phyloP scores from a whole-genome alignment of 2,113 vertebrate genomes.

The Gopherus flavomarginatus region DNA sequence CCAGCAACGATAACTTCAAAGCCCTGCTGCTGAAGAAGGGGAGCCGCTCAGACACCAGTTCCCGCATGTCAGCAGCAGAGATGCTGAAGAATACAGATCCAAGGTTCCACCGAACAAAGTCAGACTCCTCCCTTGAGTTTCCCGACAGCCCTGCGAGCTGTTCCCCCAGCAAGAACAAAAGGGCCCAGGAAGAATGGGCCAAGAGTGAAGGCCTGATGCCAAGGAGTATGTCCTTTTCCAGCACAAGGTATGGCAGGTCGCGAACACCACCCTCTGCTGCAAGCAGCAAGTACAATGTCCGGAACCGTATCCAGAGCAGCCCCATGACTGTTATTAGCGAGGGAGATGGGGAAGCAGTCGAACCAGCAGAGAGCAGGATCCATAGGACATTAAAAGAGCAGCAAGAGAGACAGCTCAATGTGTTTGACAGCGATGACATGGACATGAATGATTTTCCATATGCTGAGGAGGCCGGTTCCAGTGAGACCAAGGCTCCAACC shows the following conservation, averaged over 20 bases:
- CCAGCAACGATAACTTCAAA: slow-evolving; percentile 98
- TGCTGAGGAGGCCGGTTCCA: slow-evolving; percentile 24
- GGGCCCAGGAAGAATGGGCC: slow-evolving; percentile 89
- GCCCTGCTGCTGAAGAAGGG: slow-evolving; percentile 98
- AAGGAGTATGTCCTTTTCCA: slow-evolving; percentile 84
- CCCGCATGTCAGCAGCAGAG: slow-evolving; percentile 95
- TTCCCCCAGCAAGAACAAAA: slow-evolving; percentile 81
- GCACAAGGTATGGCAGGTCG: slow-evolving; percentile 87
- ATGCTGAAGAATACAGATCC: slow-evolving; percentile 96
- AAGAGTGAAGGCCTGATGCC: slow-evolving; percentile 86
- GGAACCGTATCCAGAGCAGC: slow-evolving; percentile 94
- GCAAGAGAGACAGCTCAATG: slow-evolving; percentile 43
- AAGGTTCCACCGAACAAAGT: slow-evolving; percentile 83
- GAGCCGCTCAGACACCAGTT: slow-evolving; percentile 90
- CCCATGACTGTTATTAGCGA: slow-evolving; percentile 98
- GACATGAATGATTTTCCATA: slow-evolving; percentile 30
- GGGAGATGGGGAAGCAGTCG: slow-evolving; percentile 89
- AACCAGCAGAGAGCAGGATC: slow-evolving; percentile 77
- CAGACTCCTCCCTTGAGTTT: slow-evolving; percentile 73
- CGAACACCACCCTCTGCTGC: slow-evolving; percentile 94
- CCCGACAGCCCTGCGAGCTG: slow-evolving; percentile 76
- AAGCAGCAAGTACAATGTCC: slow-evolving; percentile 95
- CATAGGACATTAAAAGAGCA: slow-evolving; percentile 49
- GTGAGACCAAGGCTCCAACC: slow-evolving; percentile 14
- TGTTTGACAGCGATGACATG: slow-evolving; percentile 53